Evolutionary conservation across 1,140 invertebrate genomes (phyloP).

Genomic region (Drosophila virilis): DNA sequence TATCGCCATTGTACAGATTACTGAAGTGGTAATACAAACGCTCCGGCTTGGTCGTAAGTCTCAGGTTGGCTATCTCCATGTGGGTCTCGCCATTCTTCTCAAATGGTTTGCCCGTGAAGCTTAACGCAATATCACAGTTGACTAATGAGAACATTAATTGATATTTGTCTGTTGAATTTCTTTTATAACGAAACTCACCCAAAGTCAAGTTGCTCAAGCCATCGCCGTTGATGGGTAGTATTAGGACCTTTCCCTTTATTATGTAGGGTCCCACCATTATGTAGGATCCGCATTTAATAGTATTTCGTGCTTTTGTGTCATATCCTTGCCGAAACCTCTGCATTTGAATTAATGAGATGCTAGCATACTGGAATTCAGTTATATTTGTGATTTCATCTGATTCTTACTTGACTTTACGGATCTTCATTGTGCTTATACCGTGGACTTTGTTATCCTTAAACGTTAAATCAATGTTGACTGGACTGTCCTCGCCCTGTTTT

Average conservation of each 20-base stretch:
- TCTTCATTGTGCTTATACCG: conserved; percentile 52
- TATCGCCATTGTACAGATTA: conserved; percentile 84
- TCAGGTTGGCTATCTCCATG: conserved; percentile 51
- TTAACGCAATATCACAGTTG: conserved; percentile 22
- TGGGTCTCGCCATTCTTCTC: conserved; percentile 57
- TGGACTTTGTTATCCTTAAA: conserved; percentile 63
- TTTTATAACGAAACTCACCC: conserved; percentile 57
- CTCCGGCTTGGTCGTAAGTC: conserved; percentile 18
- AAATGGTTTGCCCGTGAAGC: conserved; percentile 38
- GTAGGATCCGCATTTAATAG: conserved; percentile 5
- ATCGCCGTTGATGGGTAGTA: conserved; percentile 83
- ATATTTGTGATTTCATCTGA: background rate
- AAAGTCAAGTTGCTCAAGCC: conserved; percentile 84
- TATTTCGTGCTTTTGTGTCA: conserved; percentile 63
- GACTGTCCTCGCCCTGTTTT: conserved; percentile 64
- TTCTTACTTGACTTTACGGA: conserved; percentile 65
- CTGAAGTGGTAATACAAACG: conserved; percentile 63
- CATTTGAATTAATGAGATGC: background rate
- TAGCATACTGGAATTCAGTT: too few relatives aligned
- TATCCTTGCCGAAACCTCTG: conserved; percentile 73
- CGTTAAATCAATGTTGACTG: conserved; percentile 69
- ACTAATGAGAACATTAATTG: conserved; percentile 26
- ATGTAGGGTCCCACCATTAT: conserved; percentile 79
- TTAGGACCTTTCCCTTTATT: conserved; percentile 82
- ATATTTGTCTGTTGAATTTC: background rate